Evolutionary conservation across 2,113 vertebrate species (phyloP).

Genomic region (Cyprinodon variegatus): DNA sequence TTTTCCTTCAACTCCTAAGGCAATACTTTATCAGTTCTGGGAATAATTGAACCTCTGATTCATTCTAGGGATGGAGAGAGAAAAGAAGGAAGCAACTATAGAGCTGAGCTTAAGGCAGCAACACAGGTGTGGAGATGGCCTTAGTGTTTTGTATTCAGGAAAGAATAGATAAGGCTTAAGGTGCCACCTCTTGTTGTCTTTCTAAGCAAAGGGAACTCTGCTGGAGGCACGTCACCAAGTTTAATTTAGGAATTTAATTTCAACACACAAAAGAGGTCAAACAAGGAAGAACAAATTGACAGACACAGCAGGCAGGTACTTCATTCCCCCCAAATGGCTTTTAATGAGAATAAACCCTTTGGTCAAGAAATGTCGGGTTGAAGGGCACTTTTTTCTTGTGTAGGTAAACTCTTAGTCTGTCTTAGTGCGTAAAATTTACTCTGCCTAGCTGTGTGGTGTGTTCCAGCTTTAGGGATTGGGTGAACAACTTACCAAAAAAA

Average conservation of each 20-base stretch:
- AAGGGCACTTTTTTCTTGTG: slow-evolving; percentile 41
- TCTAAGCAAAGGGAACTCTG: slow-evolving; percentile 48
- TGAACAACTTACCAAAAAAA: slow-evolving; percentile 48
- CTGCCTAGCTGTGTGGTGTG: slow-evolving; percentile 33
- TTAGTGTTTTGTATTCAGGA: slow-evolving; percentile 59
- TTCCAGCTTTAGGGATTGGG: slow-evolving; percentile 29
- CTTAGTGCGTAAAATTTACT: slow-evolving; percentile 13
- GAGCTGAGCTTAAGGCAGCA: slow-evolving; percentile 44
- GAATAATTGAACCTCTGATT: slow-evolving; percentile 44
- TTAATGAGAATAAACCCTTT: slow-evolving; percentile 63
- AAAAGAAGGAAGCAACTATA: not conserved
- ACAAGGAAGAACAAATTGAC: slow-evolving; percentile 73
- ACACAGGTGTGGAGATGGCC: slow-evolving; percentile 53
- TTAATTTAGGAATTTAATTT: slow-evolving; percentile 81
- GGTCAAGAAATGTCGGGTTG: slow-evolving; percentile 53
- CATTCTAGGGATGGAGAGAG: slow-evolving; percentile 24
- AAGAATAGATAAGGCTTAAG: slow-evolving; percentile 58
- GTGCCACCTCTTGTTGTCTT: slow-evolving; percentile 57
- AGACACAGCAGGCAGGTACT: slow-evolving; percentile 55
- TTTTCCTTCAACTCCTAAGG: slow-evolving; percentile 27
- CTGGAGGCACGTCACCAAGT: slow-evolving; percentile 64
- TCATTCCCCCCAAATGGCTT: slow-evolving; percentile 65
- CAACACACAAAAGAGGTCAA: slow-evolving; percentile 75
- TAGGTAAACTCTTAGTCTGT: slow-evolving; percentile 30
- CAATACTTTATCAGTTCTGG: slow-evolving; percentile 29